Conservation (phyloP, 2,113 vertebrate species). For the Condylura cristata region DNA sequence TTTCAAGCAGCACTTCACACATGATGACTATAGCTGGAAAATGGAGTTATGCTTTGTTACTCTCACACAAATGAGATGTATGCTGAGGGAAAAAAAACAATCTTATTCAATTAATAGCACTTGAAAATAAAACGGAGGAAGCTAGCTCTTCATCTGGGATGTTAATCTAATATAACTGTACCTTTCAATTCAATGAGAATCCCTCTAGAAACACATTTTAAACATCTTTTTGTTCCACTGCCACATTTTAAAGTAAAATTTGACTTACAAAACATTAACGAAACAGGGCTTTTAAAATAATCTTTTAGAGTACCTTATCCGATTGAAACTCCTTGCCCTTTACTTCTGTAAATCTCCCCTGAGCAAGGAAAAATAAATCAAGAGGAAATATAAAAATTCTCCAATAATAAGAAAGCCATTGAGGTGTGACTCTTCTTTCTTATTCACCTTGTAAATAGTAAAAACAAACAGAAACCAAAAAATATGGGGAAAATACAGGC, state of each 20-base stretch:
- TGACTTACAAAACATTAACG: constrained; percentile 39
- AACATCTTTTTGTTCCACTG: neutral
- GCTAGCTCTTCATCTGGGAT: neutral
- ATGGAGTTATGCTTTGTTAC: neutral
- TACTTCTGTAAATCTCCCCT: neutral
- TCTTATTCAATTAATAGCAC: neutral
- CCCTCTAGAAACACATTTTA: neutral
- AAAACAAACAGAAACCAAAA: neutral
- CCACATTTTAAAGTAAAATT: neutral
- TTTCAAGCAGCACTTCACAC: neutral
- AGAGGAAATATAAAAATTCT: constrained; percentile 52
- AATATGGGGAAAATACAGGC: neutral
- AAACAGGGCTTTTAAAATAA: neutral
- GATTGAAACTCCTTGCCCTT: neutral
- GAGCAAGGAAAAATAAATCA: constrained; percentile 35
- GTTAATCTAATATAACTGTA: neutral
- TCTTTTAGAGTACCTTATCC: neutral
- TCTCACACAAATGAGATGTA: neutral
- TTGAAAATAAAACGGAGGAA: neutral
- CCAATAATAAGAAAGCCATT: constrained; percentile 15
- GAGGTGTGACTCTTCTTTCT: constrained; percentile 28
- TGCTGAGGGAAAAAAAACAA: neutral
- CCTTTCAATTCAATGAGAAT: neutral
- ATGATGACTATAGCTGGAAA: neutral
- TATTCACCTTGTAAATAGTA: neutral